A percentile compares a stretch with the other conserved stretches of the same genome.
Evolutionary conservation across 2,797 vertebrate species (phyloP).

Genomic region (Hoplostethus mediterraneus): DNA sequence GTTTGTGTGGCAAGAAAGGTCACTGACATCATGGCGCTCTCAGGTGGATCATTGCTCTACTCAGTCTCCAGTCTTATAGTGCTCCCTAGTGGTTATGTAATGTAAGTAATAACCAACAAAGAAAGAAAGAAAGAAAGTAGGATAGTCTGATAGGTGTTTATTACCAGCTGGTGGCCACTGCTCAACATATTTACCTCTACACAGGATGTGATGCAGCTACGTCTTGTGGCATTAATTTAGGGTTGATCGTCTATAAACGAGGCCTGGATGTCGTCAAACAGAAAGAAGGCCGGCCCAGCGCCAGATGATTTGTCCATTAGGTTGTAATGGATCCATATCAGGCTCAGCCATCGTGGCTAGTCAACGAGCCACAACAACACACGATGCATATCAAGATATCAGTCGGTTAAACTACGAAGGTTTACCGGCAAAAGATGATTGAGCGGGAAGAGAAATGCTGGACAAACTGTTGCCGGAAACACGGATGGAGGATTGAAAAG

Average conservation of each 20-base stretch:
- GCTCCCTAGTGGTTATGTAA: no score
- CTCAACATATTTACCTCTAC: neutral
- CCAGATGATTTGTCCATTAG: neutral
- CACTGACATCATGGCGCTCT: no score
- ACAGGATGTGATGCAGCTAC: neutral
- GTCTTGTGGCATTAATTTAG: neutral
- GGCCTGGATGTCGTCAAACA: no score
- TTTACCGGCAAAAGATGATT: slow-evolving; percentile 1
- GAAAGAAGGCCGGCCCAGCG: neutral
- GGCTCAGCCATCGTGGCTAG: slow-evolving; percentile 3
- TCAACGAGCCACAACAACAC: neutral
- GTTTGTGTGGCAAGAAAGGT: no score
- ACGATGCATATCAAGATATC: neutral
- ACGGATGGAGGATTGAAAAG: neutral
- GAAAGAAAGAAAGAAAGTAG: no score
- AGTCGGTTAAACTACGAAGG: neutral
- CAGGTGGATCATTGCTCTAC: no score
- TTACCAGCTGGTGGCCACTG: no score
- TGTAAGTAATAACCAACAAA: no score
- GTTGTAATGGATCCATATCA: slow-evolving; percentile 23
- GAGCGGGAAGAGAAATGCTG: neutral
- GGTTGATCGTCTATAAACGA: neutral
- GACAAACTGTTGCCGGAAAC: no score
- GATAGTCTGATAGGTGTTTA: no score
- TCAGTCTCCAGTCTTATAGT: no score